Base-by-base conservation (phyloP, 2,888 invertebrate species). In the Epistrophe grossulariae region DNA sequence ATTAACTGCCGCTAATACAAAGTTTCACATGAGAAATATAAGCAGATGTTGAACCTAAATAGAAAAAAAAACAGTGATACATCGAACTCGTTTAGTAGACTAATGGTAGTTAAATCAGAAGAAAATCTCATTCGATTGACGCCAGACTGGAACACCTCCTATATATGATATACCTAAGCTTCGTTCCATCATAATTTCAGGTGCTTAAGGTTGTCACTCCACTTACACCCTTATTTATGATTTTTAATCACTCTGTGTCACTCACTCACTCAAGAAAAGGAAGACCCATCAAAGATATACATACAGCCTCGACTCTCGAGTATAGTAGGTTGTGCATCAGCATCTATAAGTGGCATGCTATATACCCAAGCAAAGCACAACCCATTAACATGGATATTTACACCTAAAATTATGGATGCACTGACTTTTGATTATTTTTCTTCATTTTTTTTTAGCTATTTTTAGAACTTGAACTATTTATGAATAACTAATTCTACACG, bases 321-420 rank as follows among this genome's bases (percentile, higher is more conserved):
- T 50, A 52, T 52, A 24, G 24, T 52, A 24, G 24, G 13, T 52
- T 24, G 24, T 52, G 52, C 24, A 24, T 24, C 24, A 52, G 48
- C 84, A 79, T 48, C 43, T 38, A 24, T 24, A 68, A 81, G 68
- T 80, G 83, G 72, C 55, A 52, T 17, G 13, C 45, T n/a, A n/a
- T 17, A 0, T 13, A 45, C 43, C 50, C 31, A 17, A 19, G 19
- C 35, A 50, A 9, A 40, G 68, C 48, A 19, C 70, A 70, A 50
- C 74, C 60, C 71, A 59, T 68, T 72, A 83, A 74, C 70, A 83
- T 45, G 57, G 31, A 70, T 74, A 74, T 79, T 76, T 81, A 74
- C 73, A 78, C 70, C 78, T 59, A 64, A 73, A 62, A 73, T 59
- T 82, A 76, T 84, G 80, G 55, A 76, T 84, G 50, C 82, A 87